Evolutionary conservation across 2,888 invertebrate genomes (phyloP).

Genomic region (Aporophyla nigra): DNA sequence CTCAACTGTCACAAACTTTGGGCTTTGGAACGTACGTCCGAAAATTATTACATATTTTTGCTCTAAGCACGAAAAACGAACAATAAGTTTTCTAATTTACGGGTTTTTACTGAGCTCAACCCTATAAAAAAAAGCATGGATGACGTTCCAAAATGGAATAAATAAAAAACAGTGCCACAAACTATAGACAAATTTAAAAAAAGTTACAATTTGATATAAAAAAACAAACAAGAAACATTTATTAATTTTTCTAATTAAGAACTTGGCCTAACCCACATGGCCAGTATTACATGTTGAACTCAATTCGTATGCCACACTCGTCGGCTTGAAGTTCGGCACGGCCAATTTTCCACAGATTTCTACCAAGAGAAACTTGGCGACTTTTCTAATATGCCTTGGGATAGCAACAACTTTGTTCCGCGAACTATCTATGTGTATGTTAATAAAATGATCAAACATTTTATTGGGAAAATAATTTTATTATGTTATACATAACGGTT

Average conservation of each 20-base stretch:
- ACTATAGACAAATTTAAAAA: neutral
- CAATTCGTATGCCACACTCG: constrained; percentile 65
- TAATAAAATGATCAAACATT: constrained; percentile 18
- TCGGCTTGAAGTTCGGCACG: constrained; percentile 50
- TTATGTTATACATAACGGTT: neutral
- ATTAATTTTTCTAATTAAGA: constrained; percentile 41
- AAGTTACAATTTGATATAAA: neutral
- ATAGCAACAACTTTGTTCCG: constrained; percentile 55
- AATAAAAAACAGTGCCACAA: too few relatives aligned
- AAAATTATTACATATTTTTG: neutral
- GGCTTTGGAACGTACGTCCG: neutral
- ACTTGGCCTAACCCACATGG: constrained; percentile 43
- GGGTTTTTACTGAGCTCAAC: neutral
- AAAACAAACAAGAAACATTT: neutral
- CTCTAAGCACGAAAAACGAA: neutral
- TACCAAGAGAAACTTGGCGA: constrained; percentile 61
- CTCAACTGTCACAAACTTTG: neutral
- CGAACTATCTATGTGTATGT: constrained; percentile 17
- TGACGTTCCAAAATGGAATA: neutral
- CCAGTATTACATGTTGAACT: constrained; percentile 52
- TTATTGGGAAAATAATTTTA: constrained; percentile 12
- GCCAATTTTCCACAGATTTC: constrained; percentile 71
- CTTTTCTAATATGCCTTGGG: constrained; percentile 68
- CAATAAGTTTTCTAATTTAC: neutral
- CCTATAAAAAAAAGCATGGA: too few relatives aligned